These are phyloP conservation scores for Elaphurus davidianus DNA, from an alignment of 2,113 vertebrate genomes.

Conservation along the genomic window DNA sequence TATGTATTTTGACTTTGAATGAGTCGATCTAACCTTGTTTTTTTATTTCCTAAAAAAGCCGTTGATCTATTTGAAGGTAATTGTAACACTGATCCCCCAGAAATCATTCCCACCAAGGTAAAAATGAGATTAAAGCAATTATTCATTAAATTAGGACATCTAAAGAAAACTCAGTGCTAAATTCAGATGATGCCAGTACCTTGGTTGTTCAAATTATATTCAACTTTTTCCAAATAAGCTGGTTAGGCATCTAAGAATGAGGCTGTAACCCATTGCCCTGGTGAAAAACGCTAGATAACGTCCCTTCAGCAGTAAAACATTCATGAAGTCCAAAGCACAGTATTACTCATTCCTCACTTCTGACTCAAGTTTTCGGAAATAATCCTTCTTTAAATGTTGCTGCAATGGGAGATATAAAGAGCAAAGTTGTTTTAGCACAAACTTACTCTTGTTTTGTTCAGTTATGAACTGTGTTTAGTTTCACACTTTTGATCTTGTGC, in stretches of 20 bases:
- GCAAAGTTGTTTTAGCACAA: conserved; percentile 24
- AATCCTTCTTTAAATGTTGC: conserved; percentile 52
- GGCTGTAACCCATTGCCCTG: background rate
- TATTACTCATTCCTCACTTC: conserved; percentile 55
- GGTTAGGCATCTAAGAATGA: background rate
- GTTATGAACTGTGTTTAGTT: conserved; percentile 71
- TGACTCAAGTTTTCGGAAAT: conserved; percentile 60
- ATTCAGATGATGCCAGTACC: background rate
- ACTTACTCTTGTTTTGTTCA: conserved; percentile 49
- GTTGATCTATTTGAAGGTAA: background rate
- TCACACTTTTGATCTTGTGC: conserved; percentile 55
- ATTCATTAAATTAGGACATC: background rate
- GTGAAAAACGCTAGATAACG: background rate
- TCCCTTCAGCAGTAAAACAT: background rate
- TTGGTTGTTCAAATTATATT: background rate
- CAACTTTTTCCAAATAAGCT: background rate
- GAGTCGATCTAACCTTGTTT: background rate
- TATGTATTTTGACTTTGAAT: background rate
- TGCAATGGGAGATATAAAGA: conserved; percentile 37
- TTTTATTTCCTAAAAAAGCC: conserved; percentile 17
- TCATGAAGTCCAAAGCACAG: conserved; percentile 49
- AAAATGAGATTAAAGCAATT: background rate
- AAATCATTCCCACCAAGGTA: background rate
- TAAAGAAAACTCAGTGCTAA: conserved; percentile 21
- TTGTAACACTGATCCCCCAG: background rate